phyloP scores from a whole-genome alignment of 2,888 invertebrate species.

The Lithophane ornitopus region DNA sequence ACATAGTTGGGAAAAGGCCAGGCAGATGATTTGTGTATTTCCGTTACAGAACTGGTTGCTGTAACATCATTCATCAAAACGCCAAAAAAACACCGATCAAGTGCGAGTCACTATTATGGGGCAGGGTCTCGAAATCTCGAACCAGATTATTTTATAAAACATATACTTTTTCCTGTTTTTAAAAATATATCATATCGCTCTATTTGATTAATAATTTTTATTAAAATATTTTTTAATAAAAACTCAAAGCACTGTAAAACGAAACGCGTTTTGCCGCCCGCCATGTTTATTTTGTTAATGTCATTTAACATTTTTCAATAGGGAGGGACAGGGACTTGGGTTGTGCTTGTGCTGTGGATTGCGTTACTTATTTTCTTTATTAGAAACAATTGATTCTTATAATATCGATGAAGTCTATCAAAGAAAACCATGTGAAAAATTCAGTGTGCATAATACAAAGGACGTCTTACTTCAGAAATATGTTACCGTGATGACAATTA shows the following conservation, averaged over 20 bases:
- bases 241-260: constrained; percentile 21
- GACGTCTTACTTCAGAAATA: constrained; percentile 51
- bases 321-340: constrained; percentile 41
- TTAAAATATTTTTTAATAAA: not conserved
- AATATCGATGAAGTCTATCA: constrained; percentile 63
- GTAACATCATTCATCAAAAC: too few relatives aligned
- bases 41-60: not conserved
- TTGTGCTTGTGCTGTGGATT: constrained; percentile 22
- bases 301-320: constrained; percentile 51
- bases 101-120: not conserved
- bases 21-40: too few relatives aligned
- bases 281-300: constrained; percentile 68
- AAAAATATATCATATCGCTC: not conserved
- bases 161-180: too few relatives aligned
- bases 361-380: constrained; percentile 27
- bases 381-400: constrained; percentile 39
- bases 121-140: not conserved
- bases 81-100: too few relatives aligned
- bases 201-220: not conserved
- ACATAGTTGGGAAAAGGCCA: too few relatives aligned
- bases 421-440: constrained; percentile 42
- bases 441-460: constrained; percentile 30
- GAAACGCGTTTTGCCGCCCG: constrained; percentile 45
- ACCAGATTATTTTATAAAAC: not conserved
- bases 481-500: constrained; percentile 58